These are phyloP conservation scores for Glaucopsyche alexis DNA, from an alignment of 2,888 invertebrate genomes.

Conservation along the genomic window DNA sequence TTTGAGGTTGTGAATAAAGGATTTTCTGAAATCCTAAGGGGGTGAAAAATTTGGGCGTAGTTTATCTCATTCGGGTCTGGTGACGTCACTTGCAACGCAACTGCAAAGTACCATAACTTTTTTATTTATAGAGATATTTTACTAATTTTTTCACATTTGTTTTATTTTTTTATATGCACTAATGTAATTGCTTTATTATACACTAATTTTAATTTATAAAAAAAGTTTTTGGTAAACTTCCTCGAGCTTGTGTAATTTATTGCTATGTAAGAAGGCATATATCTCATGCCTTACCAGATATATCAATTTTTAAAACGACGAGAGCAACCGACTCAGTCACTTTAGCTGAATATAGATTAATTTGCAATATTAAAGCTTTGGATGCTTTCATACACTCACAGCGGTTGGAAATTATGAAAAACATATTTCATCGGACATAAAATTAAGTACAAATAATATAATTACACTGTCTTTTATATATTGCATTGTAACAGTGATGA, in stretches of 20 bases:
- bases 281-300: constrained; percentile 7
- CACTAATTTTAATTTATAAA: too few relatives aligned
- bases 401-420: background rate
- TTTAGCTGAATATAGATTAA: background rate
- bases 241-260: background rate
- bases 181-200: too few relatives aligned
- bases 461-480: background rate
- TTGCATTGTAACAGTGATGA: background rate
- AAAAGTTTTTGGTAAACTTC: too few relatives aligned
- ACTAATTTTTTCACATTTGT: too few relatives aligned
- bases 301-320: background rate
- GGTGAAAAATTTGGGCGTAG: too few relatives aligned
- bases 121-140: too few relatives aligned
- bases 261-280: background rate
- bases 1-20: too few relatives aligned
- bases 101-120: too few relatives aligned
- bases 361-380: constrained; percentile 22
- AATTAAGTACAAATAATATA: background rate
- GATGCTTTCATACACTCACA: background rate
- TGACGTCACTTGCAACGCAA: too few relatives aligned
- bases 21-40: too few relatives aligned
- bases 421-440: background rate
- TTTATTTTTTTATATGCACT: too few relatives aligned
- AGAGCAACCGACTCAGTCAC: background rate
- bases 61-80: too few relatives aligned